Base-by-base conservation (phyloP, 2,888 invertebrate species). In the Lissonota sp. region DNA sequence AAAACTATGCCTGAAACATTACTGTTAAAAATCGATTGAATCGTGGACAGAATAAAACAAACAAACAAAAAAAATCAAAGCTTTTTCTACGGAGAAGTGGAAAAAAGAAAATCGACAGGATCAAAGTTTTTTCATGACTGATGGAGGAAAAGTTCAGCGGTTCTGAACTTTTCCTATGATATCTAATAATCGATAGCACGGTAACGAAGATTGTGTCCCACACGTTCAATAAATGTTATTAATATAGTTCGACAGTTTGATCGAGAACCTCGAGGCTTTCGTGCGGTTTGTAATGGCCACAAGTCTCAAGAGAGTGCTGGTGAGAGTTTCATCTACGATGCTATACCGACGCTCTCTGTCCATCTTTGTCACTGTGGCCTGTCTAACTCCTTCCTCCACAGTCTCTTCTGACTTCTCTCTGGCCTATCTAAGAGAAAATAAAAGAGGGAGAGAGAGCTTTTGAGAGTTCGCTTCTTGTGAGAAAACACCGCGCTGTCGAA, bases 221-320 rank as follows among this genome's bases (percentile, higher is more conserved):
- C 26, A 70, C 39, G 46, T 26, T 42, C 37, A 37, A 26, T n/a
- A 53, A 64, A 75, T n/a, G 42, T 69, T 73, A 76, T 76, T 69
- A 55, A 77, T 73, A 73, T 57, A 42, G 64, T 74, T 66, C 40
- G 55, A 70, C 73, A 73, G 69, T 76, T 69, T 63, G 76, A 77
- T 76, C 55, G 76, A 62, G 53, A 64, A 71, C 51, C 51, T 16
- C 7, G 39, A 16, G 53, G 73, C 64, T 78, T 63, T 49, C 60
- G 60, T 55, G 42, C 42, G 53, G 62, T 58, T 55, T 16, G 46
- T 62, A 57, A 77, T 69, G 14, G 77, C 14, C 44, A 26, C 26
- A 44, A 69, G 10, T 69, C 57, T 69, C 55, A 64, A 64, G 46
- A 46, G 66, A 10, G 8, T 16, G n/a, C 60, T n/a, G n/a, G 39